These are phyloP conservation scores for Eilema depressum DNA, from an alignment of 2,888 invertebrate species.

Conservation along the genomic window DNA sequence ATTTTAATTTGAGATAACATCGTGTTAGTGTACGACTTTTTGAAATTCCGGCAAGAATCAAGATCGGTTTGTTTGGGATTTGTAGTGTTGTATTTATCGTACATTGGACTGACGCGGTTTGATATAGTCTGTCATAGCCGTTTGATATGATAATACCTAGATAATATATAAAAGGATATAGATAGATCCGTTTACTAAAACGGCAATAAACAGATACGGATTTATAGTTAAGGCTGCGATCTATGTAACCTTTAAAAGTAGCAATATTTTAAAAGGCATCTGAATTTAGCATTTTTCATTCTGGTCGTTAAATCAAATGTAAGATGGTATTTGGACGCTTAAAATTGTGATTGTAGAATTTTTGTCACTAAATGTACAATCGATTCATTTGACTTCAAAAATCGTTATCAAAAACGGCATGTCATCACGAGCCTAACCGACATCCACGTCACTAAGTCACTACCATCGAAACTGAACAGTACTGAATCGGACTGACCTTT, in stretches of 20 bases:
- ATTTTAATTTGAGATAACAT: too few species aligned
- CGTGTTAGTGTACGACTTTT: too few species aligned
- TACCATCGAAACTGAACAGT: background rate
- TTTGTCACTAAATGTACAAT: background rate
- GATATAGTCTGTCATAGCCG: background rate
- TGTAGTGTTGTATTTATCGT: background rate
- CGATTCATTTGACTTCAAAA: background rate
- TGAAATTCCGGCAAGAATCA: background rate
- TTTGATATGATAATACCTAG: background rate
- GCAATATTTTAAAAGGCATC: too few species aligned
- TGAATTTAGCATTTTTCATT: too few species aligned
- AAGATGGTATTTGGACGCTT: background rate
- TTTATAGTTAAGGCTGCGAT: too few species aligned
- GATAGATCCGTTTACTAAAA: background rate
- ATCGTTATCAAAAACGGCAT: background rate
- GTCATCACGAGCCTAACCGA: background rate
- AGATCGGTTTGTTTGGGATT: background rate
- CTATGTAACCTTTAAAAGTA: too few species aligned
- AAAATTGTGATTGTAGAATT: background rate
- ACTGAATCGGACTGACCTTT: background rate
- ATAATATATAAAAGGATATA: background rate
- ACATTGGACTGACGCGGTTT: background rate
- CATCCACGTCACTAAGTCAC: background rate
- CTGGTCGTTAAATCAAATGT: background rate
- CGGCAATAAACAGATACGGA: too few species aligned